These are phyloP conservation scores for Climacteris rufus DNA, from an alignment of 2,113 vertebrate genomes.

Conservation along the genomic window DNA sequence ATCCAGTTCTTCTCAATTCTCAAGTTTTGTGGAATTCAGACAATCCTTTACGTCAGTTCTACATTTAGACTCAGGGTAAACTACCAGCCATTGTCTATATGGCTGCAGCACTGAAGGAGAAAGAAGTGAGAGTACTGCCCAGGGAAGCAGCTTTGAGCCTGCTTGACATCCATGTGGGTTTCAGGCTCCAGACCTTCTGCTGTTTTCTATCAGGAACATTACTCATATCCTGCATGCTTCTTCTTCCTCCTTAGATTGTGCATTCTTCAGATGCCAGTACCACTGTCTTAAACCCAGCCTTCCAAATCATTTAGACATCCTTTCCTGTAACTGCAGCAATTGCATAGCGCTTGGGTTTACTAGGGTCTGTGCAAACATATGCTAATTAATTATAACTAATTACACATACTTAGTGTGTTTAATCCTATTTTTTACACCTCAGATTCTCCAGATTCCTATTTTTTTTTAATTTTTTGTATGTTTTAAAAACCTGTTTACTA, in stretches of 20 bases:
- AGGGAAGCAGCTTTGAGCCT: neutral
- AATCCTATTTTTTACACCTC: neutral
- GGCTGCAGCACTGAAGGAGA: neutral
- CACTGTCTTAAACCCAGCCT: neutral
- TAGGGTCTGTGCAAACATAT: neutral
- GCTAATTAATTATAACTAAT: constrained; percentile 18
- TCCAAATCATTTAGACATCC: neutral
- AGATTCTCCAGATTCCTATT: neutral
- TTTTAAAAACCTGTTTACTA: neutral
- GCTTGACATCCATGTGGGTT: neutral
- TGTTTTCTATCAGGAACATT: neutral
- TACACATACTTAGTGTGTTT: neutral
- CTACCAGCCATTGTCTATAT: neutral
- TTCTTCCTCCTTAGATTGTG: neutral
- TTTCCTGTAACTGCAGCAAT: neutral
- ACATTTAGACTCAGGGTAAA: neutral
- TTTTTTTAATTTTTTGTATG: neutral
- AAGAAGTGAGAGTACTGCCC: neutral
- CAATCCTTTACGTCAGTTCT: neutral
- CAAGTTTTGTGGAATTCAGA: too few species aligned
- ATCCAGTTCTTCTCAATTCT: too few species aligned
- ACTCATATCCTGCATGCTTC: neutral
- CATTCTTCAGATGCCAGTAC: neutral
- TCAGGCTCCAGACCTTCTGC: constrained; percentile 5
- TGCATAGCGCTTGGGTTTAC: neutral